These are phyloP conservation scores for Drosophila parvula DNA, from an alignment of 1,140 invertebrate genomes.

Conservation along the genomic window DNA sequence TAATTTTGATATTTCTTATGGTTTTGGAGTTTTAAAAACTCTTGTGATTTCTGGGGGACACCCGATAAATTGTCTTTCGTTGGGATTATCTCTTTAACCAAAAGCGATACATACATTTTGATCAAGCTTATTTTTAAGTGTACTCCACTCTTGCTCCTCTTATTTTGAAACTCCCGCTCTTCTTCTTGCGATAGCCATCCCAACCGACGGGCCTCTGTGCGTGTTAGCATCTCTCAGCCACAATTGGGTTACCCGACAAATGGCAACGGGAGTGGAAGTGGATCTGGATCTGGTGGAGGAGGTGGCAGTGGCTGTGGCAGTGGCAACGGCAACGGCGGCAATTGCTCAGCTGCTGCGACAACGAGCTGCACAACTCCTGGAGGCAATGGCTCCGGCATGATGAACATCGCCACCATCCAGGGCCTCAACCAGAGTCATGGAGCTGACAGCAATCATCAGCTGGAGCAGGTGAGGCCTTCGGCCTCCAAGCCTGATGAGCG, in stretches of 20 bases:
- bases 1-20: no score
- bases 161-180: conserved; percentile 1
- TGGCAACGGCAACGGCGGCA: neutral
- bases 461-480: conserved; percentile 64
- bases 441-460: conserved; percentile 40
- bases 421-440: conserved; percentile 13
- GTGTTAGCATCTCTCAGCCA: conserved; percentile 68
- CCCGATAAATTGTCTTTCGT: no score
- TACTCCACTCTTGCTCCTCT: neutral
- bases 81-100: neutral
- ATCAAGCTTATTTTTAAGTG: neutral
- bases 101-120: neutral
- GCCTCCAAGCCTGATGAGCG: conserved; percentile 83
- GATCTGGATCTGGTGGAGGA: conserved; percentile 7
- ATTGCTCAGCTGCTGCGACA: conserved; percentile 84
- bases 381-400: conserved; percentile 43
- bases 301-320: neutral
- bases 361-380: conserved; percentile 59
- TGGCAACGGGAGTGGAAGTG: conserved; percentile 43
- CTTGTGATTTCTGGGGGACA: no score
- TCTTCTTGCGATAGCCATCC: conserved; percentile 61
- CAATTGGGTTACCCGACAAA: conserved; percentile 73
- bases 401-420: conserved; percentile 68
- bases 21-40: no score
- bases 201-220: conserved; percentile 77